These are phyloP conservation scores for Phyllotreta cruciferae DNA, from an alignment of 2,888 invertebrate species.

Conservation along the genomic window DNA sequence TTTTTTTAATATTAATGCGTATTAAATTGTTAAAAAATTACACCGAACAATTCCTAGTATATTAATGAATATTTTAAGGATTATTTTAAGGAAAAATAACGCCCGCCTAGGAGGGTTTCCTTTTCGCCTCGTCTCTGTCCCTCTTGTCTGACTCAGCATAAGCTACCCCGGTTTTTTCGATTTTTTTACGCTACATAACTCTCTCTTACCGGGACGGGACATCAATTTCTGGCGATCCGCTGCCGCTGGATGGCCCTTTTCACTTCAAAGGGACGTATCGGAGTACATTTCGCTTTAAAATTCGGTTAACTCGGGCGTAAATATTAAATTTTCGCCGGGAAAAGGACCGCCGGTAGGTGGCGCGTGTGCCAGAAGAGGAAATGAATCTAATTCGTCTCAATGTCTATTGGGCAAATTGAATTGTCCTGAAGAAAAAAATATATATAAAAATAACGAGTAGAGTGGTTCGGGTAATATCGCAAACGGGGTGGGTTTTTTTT, in stretches of 20 bases:
- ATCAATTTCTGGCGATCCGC: constrained; percentile 38
- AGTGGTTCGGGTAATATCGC: too few species aligned
- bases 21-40: too few species aligned
- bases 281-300: constrained; percentile 22
- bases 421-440: too few species aligned
- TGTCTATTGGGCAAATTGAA: too few species aligned
- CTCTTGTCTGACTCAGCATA: constrained; percentile 57
- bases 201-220: constrained; percentile 45
- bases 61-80: too few species aligned
- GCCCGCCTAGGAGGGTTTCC: constrained; percentile 23
- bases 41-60: too few species aligned
- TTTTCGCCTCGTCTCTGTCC: constrained; percentile 7
- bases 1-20: constrained; percentile 32
- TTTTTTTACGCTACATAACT: constrained; percentile 55
- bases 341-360: too few species aligned
- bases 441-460: too few species aligned
- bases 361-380: too few species aligned
- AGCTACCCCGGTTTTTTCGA: constrained; percentile 53
- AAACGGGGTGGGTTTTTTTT: too few species aligned
- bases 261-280: constrained; percentile 30
- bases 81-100: constrained; percentile 33
- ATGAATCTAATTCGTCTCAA: too few species aligned
- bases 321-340: constrained; percentile 18
- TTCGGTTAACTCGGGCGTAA: constrained; percentile 19
- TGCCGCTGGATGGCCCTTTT: constrained; percentile 32